A percentile compares a stretch with the other conserved stretches of the same genome.
Conservation (phyloP, 2,888 invertebrate species). For the Drosophila anomalata region DNA sequence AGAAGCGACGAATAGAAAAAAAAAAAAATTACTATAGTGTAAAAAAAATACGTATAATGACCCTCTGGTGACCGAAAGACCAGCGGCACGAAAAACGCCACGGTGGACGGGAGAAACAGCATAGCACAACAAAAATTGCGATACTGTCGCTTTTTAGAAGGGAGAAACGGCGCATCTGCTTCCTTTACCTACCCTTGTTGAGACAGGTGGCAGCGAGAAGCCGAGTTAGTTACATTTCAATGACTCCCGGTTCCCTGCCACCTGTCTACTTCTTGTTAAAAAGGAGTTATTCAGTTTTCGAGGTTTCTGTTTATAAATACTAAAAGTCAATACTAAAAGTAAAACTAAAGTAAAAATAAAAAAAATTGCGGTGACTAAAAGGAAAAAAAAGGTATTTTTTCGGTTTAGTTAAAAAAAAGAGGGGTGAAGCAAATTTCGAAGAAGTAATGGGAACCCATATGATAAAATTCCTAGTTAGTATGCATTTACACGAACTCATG, state of each 20-base stretch:
- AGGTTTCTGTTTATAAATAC: not conserved
- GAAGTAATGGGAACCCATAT: too few species aligned
- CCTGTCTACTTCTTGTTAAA: not conserved
- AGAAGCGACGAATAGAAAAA: too few species aligned
- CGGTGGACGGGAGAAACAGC: not conserved
- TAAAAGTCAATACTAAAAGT: too few species aligned
- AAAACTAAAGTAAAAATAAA: too few species aligned
- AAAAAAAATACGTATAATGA: not conserved
- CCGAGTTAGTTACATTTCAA: conserved; percentile 1
- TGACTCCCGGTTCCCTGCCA: not conserved
- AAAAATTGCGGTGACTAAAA: too few species aligned
- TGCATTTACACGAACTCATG: too few species aligned
- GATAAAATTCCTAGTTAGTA: too few species aligned
- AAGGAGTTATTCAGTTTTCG: not conserved
- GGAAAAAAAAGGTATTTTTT: too few species aligned
- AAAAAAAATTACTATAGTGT: too few species aligned
- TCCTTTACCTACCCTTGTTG: conserved; percentile 2
- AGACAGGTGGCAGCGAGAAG: not conserved
- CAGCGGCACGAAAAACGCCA: not conserved
- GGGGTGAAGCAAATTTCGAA: too few species aligned
- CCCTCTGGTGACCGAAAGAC: not conserved
- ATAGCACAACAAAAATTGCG: not conserved
- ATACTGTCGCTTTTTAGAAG: not conserved
- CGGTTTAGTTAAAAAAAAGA: too few species aligned
- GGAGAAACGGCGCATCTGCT: conserved; percentile 2